These are phyloP conservation scores for Pseudonaja textilis DNA, from an alignment of 2,113 vertebrate species.

Conservation along the genomic window DNA sequence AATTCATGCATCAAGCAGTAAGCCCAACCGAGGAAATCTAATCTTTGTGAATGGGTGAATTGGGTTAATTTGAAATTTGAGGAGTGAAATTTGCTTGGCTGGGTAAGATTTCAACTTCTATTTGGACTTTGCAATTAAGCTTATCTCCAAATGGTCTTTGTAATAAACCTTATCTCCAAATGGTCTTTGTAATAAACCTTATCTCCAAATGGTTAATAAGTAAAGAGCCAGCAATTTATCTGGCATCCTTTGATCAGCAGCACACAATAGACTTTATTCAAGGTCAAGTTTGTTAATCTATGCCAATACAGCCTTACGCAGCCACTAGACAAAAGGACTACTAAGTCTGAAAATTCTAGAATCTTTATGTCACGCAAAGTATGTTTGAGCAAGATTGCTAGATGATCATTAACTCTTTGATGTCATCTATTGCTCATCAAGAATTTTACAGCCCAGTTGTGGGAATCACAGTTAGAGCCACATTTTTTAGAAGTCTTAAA, in stretches of 20 bases:
- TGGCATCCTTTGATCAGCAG: neutral
- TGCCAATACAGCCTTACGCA: neutral
- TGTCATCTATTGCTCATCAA: neutral
- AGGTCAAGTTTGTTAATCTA: neutral
- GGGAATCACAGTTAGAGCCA: neutral
- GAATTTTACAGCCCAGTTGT: neutral
- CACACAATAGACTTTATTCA: neutral
- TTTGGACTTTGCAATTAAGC: neutral
- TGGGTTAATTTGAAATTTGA: neutral
- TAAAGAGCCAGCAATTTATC: neutral
- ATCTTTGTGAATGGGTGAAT: neutral
- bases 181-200: neutral
- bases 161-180: neutral
- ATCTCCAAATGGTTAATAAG: slow-evolving; percentile 3
- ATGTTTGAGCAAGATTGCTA: neutral
- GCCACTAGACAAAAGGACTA: neutral
- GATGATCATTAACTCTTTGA: neutral
- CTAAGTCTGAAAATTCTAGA: neutral
- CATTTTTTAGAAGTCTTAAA: neutral
- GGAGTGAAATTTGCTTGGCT: neutral
- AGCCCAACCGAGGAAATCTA: neutral
- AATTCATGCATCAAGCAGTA: neutral
- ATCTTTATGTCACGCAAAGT: neutral
- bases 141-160: neutral
- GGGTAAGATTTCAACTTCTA: neutral